phyloP scores from a whole-genome alignment of 1,140 invertebrate genomes.

The Zaprionus capensis region DNA sequence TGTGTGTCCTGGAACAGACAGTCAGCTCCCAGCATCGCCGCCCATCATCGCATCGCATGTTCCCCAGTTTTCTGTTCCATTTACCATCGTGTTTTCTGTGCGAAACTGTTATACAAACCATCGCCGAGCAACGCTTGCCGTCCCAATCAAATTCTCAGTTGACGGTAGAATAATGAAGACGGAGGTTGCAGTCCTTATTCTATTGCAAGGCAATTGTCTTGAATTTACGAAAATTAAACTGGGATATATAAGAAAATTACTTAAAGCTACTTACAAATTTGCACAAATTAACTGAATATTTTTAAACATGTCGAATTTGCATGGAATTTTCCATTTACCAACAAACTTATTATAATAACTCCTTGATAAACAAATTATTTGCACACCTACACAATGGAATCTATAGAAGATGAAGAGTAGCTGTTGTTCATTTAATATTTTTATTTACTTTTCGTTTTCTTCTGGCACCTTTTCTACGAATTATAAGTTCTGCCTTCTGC shows the following conservation, averaged over 20 bases:
- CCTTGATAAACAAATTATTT: neutral
- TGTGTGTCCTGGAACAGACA: conserved; percentile 20
- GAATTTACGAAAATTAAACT: neutral
- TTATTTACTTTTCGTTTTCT: conserved; percentile 37
- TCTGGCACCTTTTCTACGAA: conserved; percentile 42
- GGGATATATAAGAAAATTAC: neutral
- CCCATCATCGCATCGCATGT: neutral
- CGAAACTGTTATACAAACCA: conserved; percentile 22
- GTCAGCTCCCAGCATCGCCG: neutral
- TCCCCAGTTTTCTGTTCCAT: conserved; percentile 32
- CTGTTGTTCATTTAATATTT: conserved; percentile 28
- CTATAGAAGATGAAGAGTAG: neutral
- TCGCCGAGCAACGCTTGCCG: neutral
- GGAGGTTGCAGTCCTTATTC: neutral
- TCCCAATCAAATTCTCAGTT: neutral
- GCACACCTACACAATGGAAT: neutral
- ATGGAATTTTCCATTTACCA: neutral
- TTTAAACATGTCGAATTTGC: neutral
- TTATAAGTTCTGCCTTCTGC: conserved; percentile 45
- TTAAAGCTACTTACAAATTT: neutral
- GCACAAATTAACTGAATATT: neutral
- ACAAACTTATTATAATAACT: neutral
- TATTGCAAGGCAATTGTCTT: neutral
- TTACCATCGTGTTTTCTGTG: conserved; percentile 27
- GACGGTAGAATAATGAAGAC: neutral